A percentile compares a stretch with the other conserved stretches of the same genome.
phyloP scores from a whole-genome alignment of 2,113 vertebrate species.

The Thunnus thynnus region DNA sequence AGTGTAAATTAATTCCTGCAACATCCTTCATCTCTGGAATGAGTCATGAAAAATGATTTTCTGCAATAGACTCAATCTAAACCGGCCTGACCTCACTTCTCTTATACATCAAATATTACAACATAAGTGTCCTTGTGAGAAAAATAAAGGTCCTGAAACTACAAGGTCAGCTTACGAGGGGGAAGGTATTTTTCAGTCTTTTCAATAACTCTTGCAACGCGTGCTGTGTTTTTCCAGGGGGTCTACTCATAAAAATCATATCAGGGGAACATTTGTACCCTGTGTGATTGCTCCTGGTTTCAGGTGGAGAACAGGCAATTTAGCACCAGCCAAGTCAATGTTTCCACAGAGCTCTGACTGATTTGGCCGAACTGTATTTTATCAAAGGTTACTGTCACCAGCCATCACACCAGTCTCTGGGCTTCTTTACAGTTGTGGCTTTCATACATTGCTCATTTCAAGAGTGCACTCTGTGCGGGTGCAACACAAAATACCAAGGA shows the following conservation, averaged over 20 bases:
- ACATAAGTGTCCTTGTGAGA: conserved; percentile 22
- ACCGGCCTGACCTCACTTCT: conserved; percentile 35
- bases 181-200: conserved; percentile 3
- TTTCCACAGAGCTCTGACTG: conserved; percentile 35
- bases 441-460: conserved; percentile 30
- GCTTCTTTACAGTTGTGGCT: conserved; percentile 23
- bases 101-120: neutral
- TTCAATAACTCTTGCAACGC: neutral
- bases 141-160: conserved; percentile 14
- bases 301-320: conserved; percentile 22
- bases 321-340: conserved; percentile 16
- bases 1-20: conserved; percentile 39
- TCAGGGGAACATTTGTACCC: conserved; percentile 21
- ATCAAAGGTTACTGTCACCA: conserved; percentile 43
- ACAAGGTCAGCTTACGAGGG: conserved; percentile 6
- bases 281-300: conserved; percentile 43
- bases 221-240: conserved; percentile 9
- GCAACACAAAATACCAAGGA: conserved; percentile 28
- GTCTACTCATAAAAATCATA: conserved; percentile 20
- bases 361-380: conserved; percentile 30
- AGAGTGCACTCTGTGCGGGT: conserved; percentile 11
- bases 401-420: conserved; percentile 13
- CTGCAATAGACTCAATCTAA: conserved; percentile 22
- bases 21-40: conserved; percentile 46
- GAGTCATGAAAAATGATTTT: conserved; percentile 52